phyloP scores from a whole-genome alignment of 2,888 invertebrate species.

The Drosophila atripex region DNA sequence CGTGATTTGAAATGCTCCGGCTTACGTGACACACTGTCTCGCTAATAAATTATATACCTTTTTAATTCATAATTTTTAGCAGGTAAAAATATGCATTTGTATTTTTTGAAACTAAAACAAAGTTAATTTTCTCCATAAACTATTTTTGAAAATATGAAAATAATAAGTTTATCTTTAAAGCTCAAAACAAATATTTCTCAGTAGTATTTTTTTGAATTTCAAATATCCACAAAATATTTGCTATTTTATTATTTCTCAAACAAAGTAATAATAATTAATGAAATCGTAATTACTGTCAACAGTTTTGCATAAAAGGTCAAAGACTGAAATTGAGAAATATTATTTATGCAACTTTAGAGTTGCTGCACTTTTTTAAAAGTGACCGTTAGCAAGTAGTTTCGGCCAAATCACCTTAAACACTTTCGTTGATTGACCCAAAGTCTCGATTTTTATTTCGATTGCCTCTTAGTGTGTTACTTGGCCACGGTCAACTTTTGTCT shows the following conservation, averaged over 20 bases:
- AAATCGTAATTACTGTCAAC: not conserved
- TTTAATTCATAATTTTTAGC: slow-evolving; percentile 14
- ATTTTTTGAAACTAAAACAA: not conserved
- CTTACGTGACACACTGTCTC: slow-evolving; percentile 53
- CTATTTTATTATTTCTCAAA: not conserved
- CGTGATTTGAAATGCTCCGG: slow-evolving; percentile 46
- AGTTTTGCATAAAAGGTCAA: not conserved
- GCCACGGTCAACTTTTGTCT: slow-evolving; percentile 64
- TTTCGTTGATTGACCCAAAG: slow-evolving; percentile 10
- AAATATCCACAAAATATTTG: not conserved
- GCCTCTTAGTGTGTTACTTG: slow-evolving; percentile 64
- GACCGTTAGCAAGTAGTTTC: not conserved
- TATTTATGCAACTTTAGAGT: not conserved
- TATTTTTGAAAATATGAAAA: too few species aligned
- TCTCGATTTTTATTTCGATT: slow-evolving; percentile 34
- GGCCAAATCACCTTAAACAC: slow-evolving; percentile 1
- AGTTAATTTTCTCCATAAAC: too few species aligned
- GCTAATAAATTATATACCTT: slow-evolving; percentile 39
- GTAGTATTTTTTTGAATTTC: too few species aligned
- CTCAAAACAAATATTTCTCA: too few species aligned
- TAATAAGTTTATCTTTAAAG: too few species aligned
- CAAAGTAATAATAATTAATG: not conserved
- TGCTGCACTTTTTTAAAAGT: not conserved
- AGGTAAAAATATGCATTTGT: not conserved
- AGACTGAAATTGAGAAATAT: not conserved